Evolutionary conservation across 1,140 invertebrate genomes (phyloP), one percentile per base, ranked within the genome.

Genomic region (Drosophila baimaii): DNA sequence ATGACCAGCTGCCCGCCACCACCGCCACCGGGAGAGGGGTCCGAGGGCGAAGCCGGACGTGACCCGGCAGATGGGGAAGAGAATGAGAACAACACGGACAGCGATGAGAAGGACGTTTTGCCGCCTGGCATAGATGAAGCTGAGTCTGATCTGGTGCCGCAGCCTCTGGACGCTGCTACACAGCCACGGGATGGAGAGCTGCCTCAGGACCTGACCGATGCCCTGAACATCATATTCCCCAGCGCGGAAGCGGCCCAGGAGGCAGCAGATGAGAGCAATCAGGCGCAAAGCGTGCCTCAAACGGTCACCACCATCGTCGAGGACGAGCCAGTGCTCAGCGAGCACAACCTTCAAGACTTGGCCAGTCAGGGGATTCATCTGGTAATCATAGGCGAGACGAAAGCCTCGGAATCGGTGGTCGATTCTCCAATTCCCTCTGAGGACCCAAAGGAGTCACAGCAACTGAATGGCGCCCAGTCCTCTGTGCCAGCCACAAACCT

Each of bases 141-240:
- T 5, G 91, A 92, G 66, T 66, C 75, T 0, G 91, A 92, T 62
- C 49, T 79, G 13, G 71, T 72, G 13, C 39, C 84, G 6, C 86
- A 85, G n/a, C 72, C 91, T n/a, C 58, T 90, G 21, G 86, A 75
- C 8, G 46, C 57, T 0, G 73, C 61, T 13, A 62, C 56, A 27
- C 72, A 70, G 52, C 41, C 73, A 13, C 47, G 70, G 13, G 84
- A 81, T 51, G 82, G 91, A 37, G 92, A 92, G 6, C 73, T 95
- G 9, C 94, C 94, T 1, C 93, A 94, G 65, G 95, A 96, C 92
- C 92, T 96, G 47, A 95, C 95, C 76, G 95, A 95, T 46, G 95
- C 95, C 0, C 91, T 96, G 5, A 94, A 95, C 77, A 95, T 96
- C 8, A 95, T 96, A 59, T 96, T 95, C 70, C 95, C 95, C 1